These are phyloP conservation scores for Uloborus plumipes DNA, from an alignment of 2,888 invertebrate species.

Conservation along the genomic window DNA sequence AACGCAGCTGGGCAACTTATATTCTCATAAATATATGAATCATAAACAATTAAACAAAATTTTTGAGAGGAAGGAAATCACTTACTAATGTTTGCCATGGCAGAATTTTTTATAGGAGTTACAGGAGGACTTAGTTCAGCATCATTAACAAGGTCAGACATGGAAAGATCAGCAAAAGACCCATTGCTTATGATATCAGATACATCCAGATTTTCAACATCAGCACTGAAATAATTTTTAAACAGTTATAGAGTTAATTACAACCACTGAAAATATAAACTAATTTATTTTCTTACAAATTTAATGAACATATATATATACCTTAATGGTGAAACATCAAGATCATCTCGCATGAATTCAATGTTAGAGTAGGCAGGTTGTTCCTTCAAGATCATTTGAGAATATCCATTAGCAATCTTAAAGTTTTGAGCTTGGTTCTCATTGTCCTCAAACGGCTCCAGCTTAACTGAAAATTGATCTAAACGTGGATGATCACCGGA, in stretches of 20 bases:
- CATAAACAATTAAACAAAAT: too few relatives aligned
- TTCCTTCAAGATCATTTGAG: conserved; percentile 14
- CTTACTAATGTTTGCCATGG: conserved; percentile 31
- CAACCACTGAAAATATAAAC: not conserved
- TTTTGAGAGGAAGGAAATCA: not conserved
- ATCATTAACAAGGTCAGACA: conserved; percentile 69
- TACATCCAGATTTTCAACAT: conserved; percentile 40
- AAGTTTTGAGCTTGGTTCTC: too few relatives aligned
- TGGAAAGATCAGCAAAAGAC: conserved; percentile 69
- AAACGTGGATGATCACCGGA: conserved; percentile 1
- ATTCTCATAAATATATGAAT: too few relatives aligned
- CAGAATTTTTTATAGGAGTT: conserved; percentile 68
- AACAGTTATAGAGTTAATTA: not conserved
- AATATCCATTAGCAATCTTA: too few relatives aligned
- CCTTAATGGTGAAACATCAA: conserved; percentile 41
- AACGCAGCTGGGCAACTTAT: too few relatives aligned
- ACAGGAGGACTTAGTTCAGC: conserved; percentile 68
- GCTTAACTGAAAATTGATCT: not conserved
- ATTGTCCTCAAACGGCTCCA: too few relatives aligned
- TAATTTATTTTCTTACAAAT: not conserved
- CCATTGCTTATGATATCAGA: conserved; percentile 43
- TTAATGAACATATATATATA: conserved; percentile 5
- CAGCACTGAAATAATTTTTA: not conserved
- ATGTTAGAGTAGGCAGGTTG: conserved; percentile 13
- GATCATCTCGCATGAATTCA: conserved; percentile 20